Percentiles rank a stretch among this genome's conserved stretches.
Conservation (phyloP, 2,888 invertebrate species). For the Drosophila testacea region DNA sequence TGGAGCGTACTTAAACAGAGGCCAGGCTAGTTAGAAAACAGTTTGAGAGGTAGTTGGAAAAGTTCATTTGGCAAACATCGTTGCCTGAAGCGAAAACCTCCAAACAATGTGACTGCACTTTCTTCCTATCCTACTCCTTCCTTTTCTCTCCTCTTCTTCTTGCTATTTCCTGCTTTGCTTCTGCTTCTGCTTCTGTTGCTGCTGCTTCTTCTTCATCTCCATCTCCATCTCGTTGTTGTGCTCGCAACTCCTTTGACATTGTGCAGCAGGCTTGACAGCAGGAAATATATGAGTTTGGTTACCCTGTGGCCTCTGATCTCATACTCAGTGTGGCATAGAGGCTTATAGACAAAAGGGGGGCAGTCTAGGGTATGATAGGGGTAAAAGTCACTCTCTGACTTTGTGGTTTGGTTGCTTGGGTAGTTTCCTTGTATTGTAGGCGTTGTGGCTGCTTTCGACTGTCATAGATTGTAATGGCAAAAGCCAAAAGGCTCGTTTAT, state of each 20-base stretch:
- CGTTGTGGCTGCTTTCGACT: conserved; percentile 23
- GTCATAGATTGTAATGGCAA: conserved; percentile 22
- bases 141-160: neutral
- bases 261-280: conserved; percentile 52
- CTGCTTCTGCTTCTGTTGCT: neutral
- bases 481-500: conserved; percentile 24
- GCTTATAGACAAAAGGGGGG: neutral
- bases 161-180: neutral
- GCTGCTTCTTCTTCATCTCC: neutral
- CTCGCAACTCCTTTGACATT: conserved; percentile 55
- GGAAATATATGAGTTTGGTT: conserved; percentile 62
- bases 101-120: conserved; percentile 54
- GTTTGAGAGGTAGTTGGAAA: conserved; percentile 50
- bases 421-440: conserved; percentile 12
- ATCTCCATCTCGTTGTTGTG: conserved; percentile 14
- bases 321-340: conserved; percentile 1
- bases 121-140: neutral
- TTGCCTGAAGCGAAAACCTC: conserved; percentile 34
- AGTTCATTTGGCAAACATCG: conserved; percentile 65
- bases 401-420: neutral
- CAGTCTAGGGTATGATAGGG: too few relatives aligned
- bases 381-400: neutral
- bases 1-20: conserved; percentile 7
- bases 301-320: conserved; percentile 49
- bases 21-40: conserved; percentile 50